phyloP scores from a whole-genome alignment of 92 coral and sea anemone species.

The Pocillopora grandis region DNA sequence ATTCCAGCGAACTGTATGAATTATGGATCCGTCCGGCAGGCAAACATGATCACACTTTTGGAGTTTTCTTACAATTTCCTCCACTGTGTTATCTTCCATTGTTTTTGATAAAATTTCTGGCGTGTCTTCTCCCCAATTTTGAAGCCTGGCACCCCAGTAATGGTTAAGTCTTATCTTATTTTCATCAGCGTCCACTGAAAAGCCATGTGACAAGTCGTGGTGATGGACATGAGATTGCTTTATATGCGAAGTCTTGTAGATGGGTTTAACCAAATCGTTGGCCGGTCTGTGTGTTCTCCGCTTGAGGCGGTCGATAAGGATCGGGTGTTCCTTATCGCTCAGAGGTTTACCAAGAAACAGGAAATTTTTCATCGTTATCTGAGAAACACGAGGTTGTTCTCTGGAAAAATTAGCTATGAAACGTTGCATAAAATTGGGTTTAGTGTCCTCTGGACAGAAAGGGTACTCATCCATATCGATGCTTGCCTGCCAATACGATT shows the following conservation, averaged over 20 bases:
- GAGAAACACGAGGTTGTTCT: constrained; percentile 38
- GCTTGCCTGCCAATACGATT: constrained; percentile 49
- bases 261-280: constrained; percentile 63
- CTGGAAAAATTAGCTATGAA: constrained; percentile 31
- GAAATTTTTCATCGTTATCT: constrained; percentile 62
- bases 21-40: constrained; percentile 25
- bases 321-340: constrained; percentile 45
- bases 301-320: constrained; percentile 65
- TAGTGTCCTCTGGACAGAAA: constrained; percentile 46
- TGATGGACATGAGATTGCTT: constrained; percentile 48
- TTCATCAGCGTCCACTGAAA: constrained; percentile 26
- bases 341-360: constrained; percentile 71
- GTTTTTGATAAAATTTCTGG: constrained; percentile 59
- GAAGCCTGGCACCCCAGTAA: constrained; percentile 86
- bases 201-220: constrained; percentile 30
- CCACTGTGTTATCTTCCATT: constrained; percentile 44
- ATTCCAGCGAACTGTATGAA: constrained; percentile 33
- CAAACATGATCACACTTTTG: constrained; percentile 39
- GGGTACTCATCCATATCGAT: constrained; percentile 79
- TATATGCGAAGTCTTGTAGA: constrained; percentile 49
- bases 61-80: constrained; percentile 43
- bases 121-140: constrained; percentile 84
- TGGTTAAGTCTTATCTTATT: constrained; percentile 63
- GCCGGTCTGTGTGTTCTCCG: constrained; percentile 53
- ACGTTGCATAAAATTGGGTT: constrained; percentile 51